phyloP scores from a whole-genome alignment of 2,797 vertebrate species.

The Tiaroga cobitis region DNA sequence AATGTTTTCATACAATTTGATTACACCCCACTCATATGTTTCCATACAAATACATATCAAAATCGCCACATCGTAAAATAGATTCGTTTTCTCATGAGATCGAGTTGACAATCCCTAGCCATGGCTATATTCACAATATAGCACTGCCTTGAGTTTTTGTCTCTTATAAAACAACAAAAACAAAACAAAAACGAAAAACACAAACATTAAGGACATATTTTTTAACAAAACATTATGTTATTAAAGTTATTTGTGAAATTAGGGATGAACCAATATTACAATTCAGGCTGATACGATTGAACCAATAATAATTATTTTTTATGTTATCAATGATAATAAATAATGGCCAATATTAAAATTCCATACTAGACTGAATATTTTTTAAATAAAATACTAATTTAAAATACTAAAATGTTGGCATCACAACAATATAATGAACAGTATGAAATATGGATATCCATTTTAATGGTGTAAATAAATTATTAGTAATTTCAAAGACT shows the following conservation, averaged over 20 bases:
- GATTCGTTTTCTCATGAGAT: not conserved
- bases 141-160: not conserved
- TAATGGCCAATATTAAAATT: not conserved
- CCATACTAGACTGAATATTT: not conserved
- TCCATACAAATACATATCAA: not conserved
- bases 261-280: not conserved
- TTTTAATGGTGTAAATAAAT: not conserved
- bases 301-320: not conserved
- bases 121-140: too few species aligned
- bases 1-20: not conserved
- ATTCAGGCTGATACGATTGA: not conserved
- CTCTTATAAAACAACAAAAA: too few species aligned
- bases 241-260: not conserved
- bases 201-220: not conserved
- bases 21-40: not conserved
- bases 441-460: too few species aligned
- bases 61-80: not conserved
- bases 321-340: not conserved
- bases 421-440: not conserved
- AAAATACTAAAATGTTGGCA: not conserved
- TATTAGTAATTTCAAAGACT: too few species aligned
- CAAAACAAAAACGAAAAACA: too few species aligned
- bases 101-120: not conserved
- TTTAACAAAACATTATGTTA: too few species aligned
- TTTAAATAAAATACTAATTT: not conserved